Conservation (phyloP, 2,888 invertebrate species). For the Pseudococcus jackbeardsleyi region DNA sequence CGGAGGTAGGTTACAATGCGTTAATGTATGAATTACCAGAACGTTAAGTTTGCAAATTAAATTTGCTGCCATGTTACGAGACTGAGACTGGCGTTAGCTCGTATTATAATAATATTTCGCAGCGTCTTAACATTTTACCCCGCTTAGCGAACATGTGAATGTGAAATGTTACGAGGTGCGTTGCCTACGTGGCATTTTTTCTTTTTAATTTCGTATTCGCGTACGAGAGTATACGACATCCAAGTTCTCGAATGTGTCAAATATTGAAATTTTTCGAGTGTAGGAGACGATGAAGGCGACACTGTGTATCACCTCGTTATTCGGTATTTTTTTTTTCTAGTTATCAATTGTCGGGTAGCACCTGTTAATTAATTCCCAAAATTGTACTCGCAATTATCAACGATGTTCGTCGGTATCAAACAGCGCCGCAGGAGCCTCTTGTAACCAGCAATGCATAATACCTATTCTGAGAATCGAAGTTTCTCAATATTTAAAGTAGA, state of each 20-base stretch:
- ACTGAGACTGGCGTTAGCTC: slow-evolving; percentile 16
- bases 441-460: too few species aligned
- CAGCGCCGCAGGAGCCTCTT: not conserved
- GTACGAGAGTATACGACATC: not conserved
- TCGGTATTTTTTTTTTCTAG: not conserved
- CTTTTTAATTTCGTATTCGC: not conserved
- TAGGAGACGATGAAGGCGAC: not conserved
- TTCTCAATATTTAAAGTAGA: too few species aligned
- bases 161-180: not conserved
- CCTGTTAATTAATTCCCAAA: slow-evolving; percentile 4
- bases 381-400: not conserved
- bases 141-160: not conserved
- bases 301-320: not conserved
- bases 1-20: slow-evolving; percentile 58
- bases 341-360: not conserved
- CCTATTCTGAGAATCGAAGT: too few species aligned
- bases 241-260: not conserved
- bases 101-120: slow-evolving; percentile 6
- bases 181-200: not conserved
- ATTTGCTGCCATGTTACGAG: slow-evolving; percentile 22
- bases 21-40: slow-evolving; percentile 56
- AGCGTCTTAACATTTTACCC: not conserved
- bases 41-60: slow-evolving; percentile 58
- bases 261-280: slow-evolving; percentile 1
- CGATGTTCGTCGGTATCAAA: not conserved